Percentiles rank a stretch among this genome's conserved stretches.
phyloP scores from a whole-genome alignment of 2,888 invertebrate species.

The Lasius fuliginosus region DNA sequence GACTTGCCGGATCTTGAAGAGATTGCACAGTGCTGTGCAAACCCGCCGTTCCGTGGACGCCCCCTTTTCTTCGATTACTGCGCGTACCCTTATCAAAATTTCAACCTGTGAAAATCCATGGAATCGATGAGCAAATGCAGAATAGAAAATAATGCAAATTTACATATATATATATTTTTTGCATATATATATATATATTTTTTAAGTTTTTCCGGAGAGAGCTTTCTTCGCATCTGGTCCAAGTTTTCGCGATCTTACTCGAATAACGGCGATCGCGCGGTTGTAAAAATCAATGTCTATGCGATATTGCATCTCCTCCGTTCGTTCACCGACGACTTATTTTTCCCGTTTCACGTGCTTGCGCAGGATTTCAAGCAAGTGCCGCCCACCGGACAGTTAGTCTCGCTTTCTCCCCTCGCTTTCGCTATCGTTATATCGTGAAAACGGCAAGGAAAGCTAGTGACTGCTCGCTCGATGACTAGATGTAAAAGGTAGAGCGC shows the following conservation, averaged over 20 bases:
- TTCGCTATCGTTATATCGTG: slow-evolving; percentile 70
- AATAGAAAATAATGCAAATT: background rate
- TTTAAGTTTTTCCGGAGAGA: background rate
- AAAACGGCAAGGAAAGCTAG: slow-evolving; percentile 28
- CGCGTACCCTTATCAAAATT: background rate
- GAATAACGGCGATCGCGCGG: too few species aligned
- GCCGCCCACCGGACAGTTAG: slow-evolving; percentile 61
- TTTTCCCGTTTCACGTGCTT: slow-evolving; percentile 32
- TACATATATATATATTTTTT: too few species aligned
- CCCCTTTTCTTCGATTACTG: background rate
- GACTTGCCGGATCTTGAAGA: slow-evolving; percentile 7
- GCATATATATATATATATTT: background rate
- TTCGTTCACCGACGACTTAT: slow-evolving; percentile 13
- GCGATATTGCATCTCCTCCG: background rate
- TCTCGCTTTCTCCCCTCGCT: slow-evolving; percentile 73
- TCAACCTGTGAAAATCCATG: background rate
- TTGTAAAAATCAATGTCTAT: background rate
- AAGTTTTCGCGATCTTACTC: background rate
- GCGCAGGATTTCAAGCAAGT: slow-evolving; percentile 52
- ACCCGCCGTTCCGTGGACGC: too few species aligned
- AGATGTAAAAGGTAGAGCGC: slow-evolving; percentile 41
- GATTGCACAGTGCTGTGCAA: background rate
- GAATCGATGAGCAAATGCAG: background rate
- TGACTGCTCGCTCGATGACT: slow-evolving; percentile 10
- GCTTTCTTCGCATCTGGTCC: background rate